Evolutionary conservation across 1,140 invertebrate species (phyloP).

Genomic region (Megalopta genalis): DNA sequence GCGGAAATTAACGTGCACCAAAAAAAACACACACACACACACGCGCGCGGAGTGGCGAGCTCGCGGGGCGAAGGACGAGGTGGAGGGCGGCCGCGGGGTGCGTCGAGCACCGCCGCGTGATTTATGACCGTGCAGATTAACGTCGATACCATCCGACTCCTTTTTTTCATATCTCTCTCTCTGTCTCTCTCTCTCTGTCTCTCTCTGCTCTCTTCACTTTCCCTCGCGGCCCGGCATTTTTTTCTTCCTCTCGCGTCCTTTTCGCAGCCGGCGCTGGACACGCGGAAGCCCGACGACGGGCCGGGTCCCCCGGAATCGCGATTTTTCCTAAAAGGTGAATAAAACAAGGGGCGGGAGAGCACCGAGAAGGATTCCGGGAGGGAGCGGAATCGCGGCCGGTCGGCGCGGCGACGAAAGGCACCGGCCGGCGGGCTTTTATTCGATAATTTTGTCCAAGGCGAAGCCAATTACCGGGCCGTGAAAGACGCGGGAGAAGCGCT

Average conservation of each 20-base stretch:
- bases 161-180: not conserved
- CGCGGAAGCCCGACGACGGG: too few relatives aligned
- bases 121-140: not conserved
- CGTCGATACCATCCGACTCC: not conserved
- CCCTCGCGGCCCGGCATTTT: not conserved
- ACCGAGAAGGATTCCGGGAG: too few relatives aligned
- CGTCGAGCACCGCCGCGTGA: not conserved
- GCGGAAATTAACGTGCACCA: not conserved
- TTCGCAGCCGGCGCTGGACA: too few relatives aligned
- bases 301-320: too few relatives aligned
- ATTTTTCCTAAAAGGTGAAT: not conserved
- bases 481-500: not conserved
- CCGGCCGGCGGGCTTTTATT: not conserved
- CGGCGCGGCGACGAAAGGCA: not conserved
- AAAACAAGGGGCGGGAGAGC: too few relatives aligned
- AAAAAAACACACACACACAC: not conserved
- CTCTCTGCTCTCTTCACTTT: not conserved
- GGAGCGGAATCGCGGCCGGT: not conserved
- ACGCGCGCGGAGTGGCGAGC: not conserved
- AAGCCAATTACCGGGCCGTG: constrained; percentile 19
- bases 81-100: not conserved
- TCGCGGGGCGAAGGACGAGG: not conserved
- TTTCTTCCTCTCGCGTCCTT: not conserved
- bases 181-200: too few relatives aligned
- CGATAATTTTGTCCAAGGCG: constrained; percentile 22